Conservation (phyloP, 2,113 vertebrate species). For the Chascanopsetta lugubris region DNA sequence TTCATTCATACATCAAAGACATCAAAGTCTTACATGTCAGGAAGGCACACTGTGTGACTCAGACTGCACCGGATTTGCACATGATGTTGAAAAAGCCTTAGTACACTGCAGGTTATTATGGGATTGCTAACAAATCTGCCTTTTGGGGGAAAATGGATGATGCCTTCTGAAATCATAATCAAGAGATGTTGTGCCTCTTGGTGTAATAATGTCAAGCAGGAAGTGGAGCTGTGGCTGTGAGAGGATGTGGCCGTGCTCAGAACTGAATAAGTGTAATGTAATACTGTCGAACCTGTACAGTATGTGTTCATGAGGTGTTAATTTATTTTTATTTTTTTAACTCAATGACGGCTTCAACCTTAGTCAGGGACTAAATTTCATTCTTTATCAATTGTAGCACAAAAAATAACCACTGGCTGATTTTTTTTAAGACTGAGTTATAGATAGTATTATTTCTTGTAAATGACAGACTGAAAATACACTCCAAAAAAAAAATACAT, state of each 20-base stretch:
- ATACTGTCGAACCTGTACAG: slow-evolving; percentile 46
- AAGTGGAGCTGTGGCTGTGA: slow-evolving; percentile 57
- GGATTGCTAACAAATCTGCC: slow-evolving; percentile 65
- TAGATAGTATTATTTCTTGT: slow-evolving; percentile 61
- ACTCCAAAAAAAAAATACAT: too few species aligned
- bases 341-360: slow-evolving; percentile 47
- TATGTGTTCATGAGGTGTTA: slow-evolving; percentile 37
- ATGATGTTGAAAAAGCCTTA: slow-evolving; percentile 73
- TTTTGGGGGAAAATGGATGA: slow-evolving; percentile 43
- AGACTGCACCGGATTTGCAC: slow-evolving; percentile 75
- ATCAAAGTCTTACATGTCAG: slow-evolving; percentile 55
- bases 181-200: slow-evolving; percentile 72
- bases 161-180: slow-evolving; percentile 72
- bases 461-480: too few species aligned
- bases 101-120: slow-evolving; percentile 54
- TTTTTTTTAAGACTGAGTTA: slow-evolving; percentile 49
- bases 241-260: slow-evolving; percentile 41
- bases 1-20: too few species aligned
- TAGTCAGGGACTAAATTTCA: slow-evolving; percentile 53
- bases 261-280: slow-evolving; percentile 36
- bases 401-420: slow-evolving; percentile 66
- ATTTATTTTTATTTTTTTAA: slow-evolving; percentile 5
- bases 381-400: slow-evolving; percentile 64
- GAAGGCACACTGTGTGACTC: slow-evolving; percentile 41
- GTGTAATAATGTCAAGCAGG: slow-evolving; percentile 62